Evolutionary conservation across 92 coral and sea anemone species (phyloP), one percentile per base, ranked within the genome.

Genomic region (Siderastrea siderea): DNA sequence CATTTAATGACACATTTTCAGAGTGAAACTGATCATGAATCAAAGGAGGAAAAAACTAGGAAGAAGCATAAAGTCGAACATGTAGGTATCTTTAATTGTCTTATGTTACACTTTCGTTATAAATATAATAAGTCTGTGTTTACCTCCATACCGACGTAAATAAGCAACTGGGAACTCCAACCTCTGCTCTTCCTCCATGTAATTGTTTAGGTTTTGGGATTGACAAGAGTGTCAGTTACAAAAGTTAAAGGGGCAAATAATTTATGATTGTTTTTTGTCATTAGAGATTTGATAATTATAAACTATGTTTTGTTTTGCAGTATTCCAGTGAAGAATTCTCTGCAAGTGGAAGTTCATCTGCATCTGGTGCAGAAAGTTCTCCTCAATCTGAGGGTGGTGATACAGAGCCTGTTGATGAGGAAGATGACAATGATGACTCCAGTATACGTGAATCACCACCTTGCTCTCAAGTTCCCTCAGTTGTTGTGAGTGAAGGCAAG

Each of bases 31-130:
- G 57, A 26, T 26, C 38, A 26, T 26, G 38, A 53, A 9, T 53
- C 10, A 53, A 53, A 75, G 82, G 82, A 75, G 76, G 88, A 75
- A 84, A 84, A 73, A 82, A 57, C 54, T 82, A 82, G 71, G 81
- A 84, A 84, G 88, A 84, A 84, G 88, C 88, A 84, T n/a, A 75
- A 84, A 84, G 88, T 75, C 43, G 51, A 74, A 65, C 74, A 84
- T 6, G 82, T 84, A 75, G 74, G 82, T 84, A 84, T 75, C 76
- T 75, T 5, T 26, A 26, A 26, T 26, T 26, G 38, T 26, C 38
- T 26, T 26, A 26, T 26, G 38, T 26, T 26, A 26, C 38, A 26
- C 38, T 26, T 26, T 26, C 38, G 38, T 26, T 26, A 26, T 26
- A 26, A 26, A 26, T 26, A 26, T 26, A 26, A 26, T 26, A 26